Base-by-base conservation (phyloP, 2,797 vertebrate species). In the Argyrosomus regius region DNA sequence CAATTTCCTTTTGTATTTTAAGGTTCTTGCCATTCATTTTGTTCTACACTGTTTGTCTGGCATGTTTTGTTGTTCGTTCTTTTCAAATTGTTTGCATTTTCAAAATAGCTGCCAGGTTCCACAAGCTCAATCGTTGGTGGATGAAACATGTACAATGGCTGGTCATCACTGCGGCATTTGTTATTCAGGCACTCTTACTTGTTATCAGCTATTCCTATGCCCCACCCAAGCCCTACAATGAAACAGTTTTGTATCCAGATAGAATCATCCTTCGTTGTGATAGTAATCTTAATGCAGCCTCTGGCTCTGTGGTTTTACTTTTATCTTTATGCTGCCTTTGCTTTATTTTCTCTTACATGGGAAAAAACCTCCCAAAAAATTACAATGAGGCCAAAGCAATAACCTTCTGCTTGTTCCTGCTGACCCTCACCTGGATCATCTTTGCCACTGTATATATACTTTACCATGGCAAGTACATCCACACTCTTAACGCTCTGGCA, bases 381-480 rank as follows among this genome's bases (percentile, higher is more conserved):
- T 97, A 98, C 87, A 97, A 94, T 0, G 97, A 97, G 81, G 96
- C 97, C 67, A 97, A 96, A 88, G 93, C 95, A 7, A 95, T 97
- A 78, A 96, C 97, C 0, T 96, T 96, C 86, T 95, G 96, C 79
- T 91, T 97, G 35, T 87, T 97, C 31, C 85, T 96, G 68, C 93
- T 95, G 46, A 93, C 96, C 8, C 46, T 94, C 53, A 94, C 92
- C 75, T 96, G 96, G 94, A 94, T 96, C 24, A 20, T 85, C 17
- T 96, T 92, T 66, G 78, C 81, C 48, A 95, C 95, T 41, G 46
- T 62, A 3, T 54, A 72, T 0, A 66, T 89, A 13, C 17, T 96
- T 31, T 93, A 92, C 72, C 67, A 70, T 17, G 90, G 87, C 26
- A 80, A 84, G 67, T 77, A 94, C 77, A 64, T 95, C 79, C 54